Conservation (phyloP, 2,113 vertebrate genomes). For the Melanerpes aurifrons region DNA sequence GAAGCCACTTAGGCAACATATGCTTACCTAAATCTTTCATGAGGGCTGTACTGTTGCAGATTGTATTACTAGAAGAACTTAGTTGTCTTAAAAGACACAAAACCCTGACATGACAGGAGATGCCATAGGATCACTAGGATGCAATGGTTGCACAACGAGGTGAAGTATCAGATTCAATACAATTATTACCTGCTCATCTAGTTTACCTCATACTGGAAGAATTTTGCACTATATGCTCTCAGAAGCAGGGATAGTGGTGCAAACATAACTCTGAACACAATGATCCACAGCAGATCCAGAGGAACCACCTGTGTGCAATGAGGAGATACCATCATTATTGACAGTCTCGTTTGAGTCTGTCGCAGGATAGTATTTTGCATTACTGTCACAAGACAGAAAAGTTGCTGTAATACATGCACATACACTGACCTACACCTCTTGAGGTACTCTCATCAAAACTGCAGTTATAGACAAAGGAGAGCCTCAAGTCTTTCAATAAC, state of each 20-base stretch:
- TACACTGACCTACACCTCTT: no score
- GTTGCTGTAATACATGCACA: neutral
- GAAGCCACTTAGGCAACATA: neutral
- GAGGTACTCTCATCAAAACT: neutral
- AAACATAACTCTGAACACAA: neutral
- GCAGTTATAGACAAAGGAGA: neutral
- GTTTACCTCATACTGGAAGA: neutral
- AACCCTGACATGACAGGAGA: neutral
- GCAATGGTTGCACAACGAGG: neutral
- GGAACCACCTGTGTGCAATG: neutral
- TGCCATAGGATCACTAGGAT: fast-evolving
- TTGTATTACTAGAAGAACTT: neutral
- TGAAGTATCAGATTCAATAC: neutral
- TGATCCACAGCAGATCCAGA: neutral
- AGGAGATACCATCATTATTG: no score
- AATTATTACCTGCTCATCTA: neutral
- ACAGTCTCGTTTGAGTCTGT: neutral
- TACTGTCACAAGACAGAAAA: neutral
- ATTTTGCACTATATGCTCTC: neutral
- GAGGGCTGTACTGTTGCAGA: neutral
- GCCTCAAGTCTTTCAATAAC: neutral
- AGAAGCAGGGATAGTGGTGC: neutral
- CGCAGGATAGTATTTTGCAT: neutral
- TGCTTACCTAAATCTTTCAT: neutral
- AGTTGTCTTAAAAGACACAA: neutral